Base-by-base conservation (phyloP, 1,140 invertebrate genomes). In the Portunus trituberculatus region DNA sequence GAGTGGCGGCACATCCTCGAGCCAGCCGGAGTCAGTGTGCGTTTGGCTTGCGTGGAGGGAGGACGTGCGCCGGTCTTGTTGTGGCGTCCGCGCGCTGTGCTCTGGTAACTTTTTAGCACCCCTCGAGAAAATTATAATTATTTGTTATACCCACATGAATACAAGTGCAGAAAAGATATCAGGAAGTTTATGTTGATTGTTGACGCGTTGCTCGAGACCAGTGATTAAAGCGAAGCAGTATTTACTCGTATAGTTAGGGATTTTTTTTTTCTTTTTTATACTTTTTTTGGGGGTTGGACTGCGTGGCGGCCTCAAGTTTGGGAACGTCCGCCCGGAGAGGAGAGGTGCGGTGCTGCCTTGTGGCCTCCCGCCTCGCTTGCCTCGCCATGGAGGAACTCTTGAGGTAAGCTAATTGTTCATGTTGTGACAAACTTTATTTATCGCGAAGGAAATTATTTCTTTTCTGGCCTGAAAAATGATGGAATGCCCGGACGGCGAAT, bases 41-140 rank as follows among this genome's bases (percentile, higher is more conserved):
- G 84, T 93, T 87, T 93, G 92, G 83, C 92, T 86, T 31, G 92
- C 92, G 92, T 93, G 92, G 83, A 32, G 92, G 67, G 31, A 28
- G 92, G 48, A 87, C 46, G 92, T 93, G 31, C 83, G 82, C 92
- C 45, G 92, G 32, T 31, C n/a, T 20, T 52, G 25, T 87, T 20
- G 67, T 76, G 67, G 83, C 86, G 92, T 86, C 25, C 83, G 45
- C 83, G 92, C 29, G 83, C 82, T 87, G 83, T 87, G 83, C 59
- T 93, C 45, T 46, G 45, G 45, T 48, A 45, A 76, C 67, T 76
- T 76, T 76, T 76, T n/a, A 2, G 12, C 20, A 76, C 20, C n/a
- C 67, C n/a, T n/a, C 20, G 25, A 76, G 67, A n/a, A 76, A 76
- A n/a, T 76, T n/a, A n/a, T 76, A n/a, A 76, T 76, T 76, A n/a